Evolutionary conservation across 2,888 invertebrate species (phyloP), one percentile per base, ranked within the genome.

Genomic region (Leucania comma): DNA sequence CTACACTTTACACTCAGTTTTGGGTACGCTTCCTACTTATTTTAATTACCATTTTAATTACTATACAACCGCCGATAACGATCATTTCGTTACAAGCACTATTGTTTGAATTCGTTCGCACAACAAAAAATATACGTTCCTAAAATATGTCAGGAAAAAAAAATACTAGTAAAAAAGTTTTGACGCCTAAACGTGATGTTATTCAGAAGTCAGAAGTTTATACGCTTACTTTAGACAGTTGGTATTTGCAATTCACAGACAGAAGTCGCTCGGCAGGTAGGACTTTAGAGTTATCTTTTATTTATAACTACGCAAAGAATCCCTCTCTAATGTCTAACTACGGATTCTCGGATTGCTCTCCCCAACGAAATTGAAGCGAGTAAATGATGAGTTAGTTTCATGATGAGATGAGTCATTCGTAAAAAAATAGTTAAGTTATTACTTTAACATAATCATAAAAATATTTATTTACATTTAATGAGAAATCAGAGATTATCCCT

Each of bases 181-280:
- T 84, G 78, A 83, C 81, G 81, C 84, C 82, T 82, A 87, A 87
- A 87, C 78, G 87, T 85, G 83, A 84, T 86, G 84, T 77, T 90
- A 90, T 88, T 91, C 90, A 88, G 78, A 85, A 87, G 86, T 86
- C 88, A 88, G 87, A 89, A 88, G 84, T 88, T 88, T 86, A 88
- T 80, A 80, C 76, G 76, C 56, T 78, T 80, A 82, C 83, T 82
- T 90, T 86, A 88, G 89, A 89, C 89, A 89, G 89, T 88, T 86
- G 87, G 86, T 93, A 95, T 95, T 95, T 95, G 95, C 94, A 94
- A 95, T 95, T 95, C 95, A 93, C 92, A 90, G 92, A 93, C 92
- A 93, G 90, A 90, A 93, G 92, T 91, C 90, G 87, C 91, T 89
- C 90, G 86, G 90, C 92, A 93, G 92, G 93, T 91, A 92, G 89